phyloP scores from a whole-genome alignment of 2,888 invertebrate species.

The Ditula angustiorana region DNA sequence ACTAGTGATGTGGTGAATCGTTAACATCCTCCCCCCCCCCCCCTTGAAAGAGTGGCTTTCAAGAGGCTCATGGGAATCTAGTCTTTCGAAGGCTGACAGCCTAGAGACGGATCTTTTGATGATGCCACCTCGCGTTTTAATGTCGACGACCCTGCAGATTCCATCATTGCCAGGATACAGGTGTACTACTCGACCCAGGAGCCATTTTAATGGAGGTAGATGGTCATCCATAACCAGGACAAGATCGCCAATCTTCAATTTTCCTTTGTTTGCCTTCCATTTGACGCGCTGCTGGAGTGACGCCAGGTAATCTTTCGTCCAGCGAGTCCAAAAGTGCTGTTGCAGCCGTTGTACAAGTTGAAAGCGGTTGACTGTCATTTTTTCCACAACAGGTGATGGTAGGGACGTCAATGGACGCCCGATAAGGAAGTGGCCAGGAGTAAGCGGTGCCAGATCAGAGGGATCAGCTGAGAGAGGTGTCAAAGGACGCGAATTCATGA shows the following conservation, averaged over 20 bases:
- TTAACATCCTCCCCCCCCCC: too few relatives aligned
- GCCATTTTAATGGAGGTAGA: neutral
- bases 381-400: neutral
- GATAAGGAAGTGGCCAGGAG: constrained; percentile 2
- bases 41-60: neutral
- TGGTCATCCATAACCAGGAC: neutral
- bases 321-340: neutral
- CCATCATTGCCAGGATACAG: neutral
- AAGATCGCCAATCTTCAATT: neutral
- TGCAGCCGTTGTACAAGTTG: neutral
- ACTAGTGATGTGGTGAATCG: too few relatives aligned
- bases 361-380: neutral
- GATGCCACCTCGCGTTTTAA: neutral
- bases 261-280: neutral
- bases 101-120: neutral
- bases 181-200: neutral
- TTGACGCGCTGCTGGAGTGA: neutral
- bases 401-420: constrained; percentile 4
- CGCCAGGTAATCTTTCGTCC: neutral
- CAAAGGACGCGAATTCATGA: constrained; percentile 1
- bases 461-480: constrained; percentile 4
- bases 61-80: neutral
- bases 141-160: neutral
- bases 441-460: neutral
- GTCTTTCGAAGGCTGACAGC: neutral